Evolutionary conservation across 2,888 invertebrate genomes (phyloP), one percentile per base, ranked within the genome.

Genomic region (Eristalinus sepulchralis): DNA sequence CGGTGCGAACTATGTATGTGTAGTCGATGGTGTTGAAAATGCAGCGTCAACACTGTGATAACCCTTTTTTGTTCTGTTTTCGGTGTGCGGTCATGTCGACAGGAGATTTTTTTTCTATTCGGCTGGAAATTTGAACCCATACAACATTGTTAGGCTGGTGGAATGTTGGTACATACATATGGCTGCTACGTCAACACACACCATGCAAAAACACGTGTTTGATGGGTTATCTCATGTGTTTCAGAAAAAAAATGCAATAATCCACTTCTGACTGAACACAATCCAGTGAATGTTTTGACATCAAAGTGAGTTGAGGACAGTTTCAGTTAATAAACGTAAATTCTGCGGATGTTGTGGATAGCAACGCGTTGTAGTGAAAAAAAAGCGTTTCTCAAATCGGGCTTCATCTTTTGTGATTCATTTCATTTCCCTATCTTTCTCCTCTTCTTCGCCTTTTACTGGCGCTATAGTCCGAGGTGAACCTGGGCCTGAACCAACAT

Each of bases 11-110:
- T 24, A 60, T 66, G 57, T 24, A 60, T 66, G 57, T 57, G 24
- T 83, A 63, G n/a, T 67, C 31, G 36, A 76, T 55, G 55, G 27
- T 31, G 20, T 39, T 64, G 79, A 79, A 68, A 83, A 73, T 83
- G 83, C 81, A 84, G 62, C 67, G 71, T 84, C 71, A 76, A 81
- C 76, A 84, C 76, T 57, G 67, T 67, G 76, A 71, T 84, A 83
- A 76, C 71, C 73, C 67, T 17, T 47, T 67, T 83, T 75, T 81
- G 31, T 27, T 53, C 20, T 20, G 13, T 27, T 22, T 60, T 63
- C 47, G 31, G 72, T 83, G 68, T 70, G 64, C 6, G 70, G 67
- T 67, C 60, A 34, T 59, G 63, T 24, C 33, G 53, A 22, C 59
- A 60, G 47, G 33, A 31, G 31, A 33, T 68, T 70, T 75, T 27